Percentiles rank a stretch among this genome's conserved stretches.
phyloP scores from a whole-genome alignment of 1,140 invertebrate genomes.

The Drosophila paulistorum region DNA sequence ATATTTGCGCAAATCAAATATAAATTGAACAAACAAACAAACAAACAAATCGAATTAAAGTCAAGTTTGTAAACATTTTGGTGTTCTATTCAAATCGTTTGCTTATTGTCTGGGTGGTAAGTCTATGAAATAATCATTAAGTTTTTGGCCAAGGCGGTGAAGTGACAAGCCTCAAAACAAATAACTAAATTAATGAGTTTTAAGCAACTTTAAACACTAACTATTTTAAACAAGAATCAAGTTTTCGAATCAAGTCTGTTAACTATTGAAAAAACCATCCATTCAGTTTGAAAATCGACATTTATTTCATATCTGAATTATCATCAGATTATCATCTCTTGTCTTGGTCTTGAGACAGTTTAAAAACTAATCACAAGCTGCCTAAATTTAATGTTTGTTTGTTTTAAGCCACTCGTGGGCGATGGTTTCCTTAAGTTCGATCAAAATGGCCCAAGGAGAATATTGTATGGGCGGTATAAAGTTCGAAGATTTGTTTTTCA shows the following conservation, averaged over 20 bases:
- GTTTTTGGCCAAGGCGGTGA: neutral
- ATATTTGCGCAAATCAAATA: slow-evolving; percentile 1
- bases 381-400: too few species aligned
- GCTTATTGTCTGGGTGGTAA: neutral
- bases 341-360: too few species aligned
- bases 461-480: too few species aligned
- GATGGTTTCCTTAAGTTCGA: too few species aligned
- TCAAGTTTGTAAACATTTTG: slow-evolving; percentile 4
- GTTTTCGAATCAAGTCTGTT: too few species aligned
- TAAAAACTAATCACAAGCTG: too few species aligned
- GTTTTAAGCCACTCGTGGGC: too few species aligned
- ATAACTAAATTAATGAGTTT: neutral
- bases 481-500: too few species aligned
- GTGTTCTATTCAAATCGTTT: neutral
- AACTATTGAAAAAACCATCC: neutral
- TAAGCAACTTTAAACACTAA: too few species aligned
- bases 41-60: neutral
- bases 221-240: too few species aligned
- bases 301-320: neutral
- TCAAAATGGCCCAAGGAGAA: too few species aligned
- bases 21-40: slow-evolving; percentile 1
- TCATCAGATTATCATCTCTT: too few species aligned
- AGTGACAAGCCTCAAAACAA: neutral
- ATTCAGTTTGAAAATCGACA: neutral
- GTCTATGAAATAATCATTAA: slow-evolving; percentile 8